Base-by-base conservation (phyloP, 2,888 invertebrate genomes). In the Orthonychiurus folsomi region DNA sequence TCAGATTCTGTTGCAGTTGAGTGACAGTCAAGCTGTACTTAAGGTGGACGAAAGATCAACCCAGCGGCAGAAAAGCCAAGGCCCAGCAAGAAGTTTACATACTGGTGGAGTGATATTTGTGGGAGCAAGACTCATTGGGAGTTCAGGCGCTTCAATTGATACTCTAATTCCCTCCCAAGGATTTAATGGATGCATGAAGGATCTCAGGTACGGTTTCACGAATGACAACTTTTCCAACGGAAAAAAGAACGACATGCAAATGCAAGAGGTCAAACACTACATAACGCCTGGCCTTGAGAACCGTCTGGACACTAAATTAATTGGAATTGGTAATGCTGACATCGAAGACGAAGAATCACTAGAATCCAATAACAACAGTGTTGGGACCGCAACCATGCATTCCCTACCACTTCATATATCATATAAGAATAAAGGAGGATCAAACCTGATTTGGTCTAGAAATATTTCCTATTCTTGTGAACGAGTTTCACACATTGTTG, bases 121-220 rank as follows among this genome's bases (percentile, higher is more conserved):
- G 50, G 73, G 73, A 25, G 69, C 73, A 1, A 64, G 66, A 58
- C 69, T 73, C 54, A 71, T 73, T 56, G 73, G 73, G 3, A 63
- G 64, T 48, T 66, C 66, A 18, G 67, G 68, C 2, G 66, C 64
- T 47, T 68, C 70, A 23, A 60, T 71, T 24, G 73, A 73, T 27
- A 71, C 66, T 61, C 28, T 69, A 15, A 71, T 73, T 50, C 73
- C 73, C 52, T 69, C 71, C n/a, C 82, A 86, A 55, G 94, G 95
- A 0, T 93, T 93, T 76, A 82, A 88, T 62, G 96, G 95, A 1
- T 96, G 96, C 76, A 85, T 96, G 82, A 86, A 92, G 64, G 90
- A 92, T 74, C 84, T 94, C 28, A 81, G 85, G 63, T 83, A 95
- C 58, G 86, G 88, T 61, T 83, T 86, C 63, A 84, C 85, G 5